Evolutionary conservation across 2,888 invertebrate species (phyloP).

Genomic region (Spicauda simplicius): DNA sequence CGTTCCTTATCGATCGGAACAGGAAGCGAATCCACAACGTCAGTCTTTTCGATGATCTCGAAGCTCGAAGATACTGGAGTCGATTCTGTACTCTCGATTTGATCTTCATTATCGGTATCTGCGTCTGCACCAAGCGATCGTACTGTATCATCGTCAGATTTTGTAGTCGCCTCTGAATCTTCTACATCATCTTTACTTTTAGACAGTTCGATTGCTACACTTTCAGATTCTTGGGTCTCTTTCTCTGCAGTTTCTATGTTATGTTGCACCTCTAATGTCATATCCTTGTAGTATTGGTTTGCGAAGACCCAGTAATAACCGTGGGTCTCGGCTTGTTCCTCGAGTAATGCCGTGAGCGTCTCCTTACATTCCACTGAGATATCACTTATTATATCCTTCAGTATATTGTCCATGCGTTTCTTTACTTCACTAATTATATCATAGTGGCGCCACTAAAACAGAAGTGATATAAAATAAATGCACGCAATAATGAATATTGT

Average conservation of each 20-base stretch:
- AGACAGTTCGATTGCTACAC: not conserved
- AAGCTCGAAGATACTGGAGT: constrained; percentile 6
- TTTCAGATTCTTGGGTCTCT: not conserved
- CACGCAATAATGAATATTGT: not conserved
- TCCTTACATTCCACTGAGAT: constrained; percentile 35
- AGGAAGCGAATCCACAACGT: not conserved
- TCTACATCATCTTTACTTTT: not conserved
- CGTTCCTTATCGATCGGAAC: not conserved
- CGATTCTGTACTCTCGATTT: not conserved
- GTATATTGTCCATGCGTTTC: constrained; percentile 44
- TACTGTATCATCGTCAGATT: not conserved
- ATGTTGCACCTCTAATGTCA: not conserved
- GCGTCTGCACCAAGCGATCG: not conserved
- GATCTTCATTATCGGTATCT: not conserved
- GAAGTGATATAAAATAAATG: too few species aligned
- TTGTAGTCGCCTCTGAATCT: not conserved
- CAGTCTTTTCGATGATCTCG: constrained; percentile 2
- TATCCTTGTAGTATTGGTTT: constrained; percentile 9
- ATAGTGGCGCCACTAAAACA: constrained; percentile 61
- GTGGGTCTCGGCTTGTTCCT: constrained; percentile 40
- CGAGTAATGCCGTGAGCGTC: constrained; percentile 36
- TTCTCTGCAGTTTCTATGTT: not conserved
- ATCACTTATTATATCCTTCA: constrained; percentile 48
- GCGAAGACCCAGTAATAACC: constrained; percentile 65
- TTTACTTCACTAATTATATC: constrained; percentile 50